A percentile compares a stretch with the other conserved stretches of the same genome.
Conservation (phyloP, 2,113 vertebrate genomes). For the Phalacrocorax pelagicus region DNA sequence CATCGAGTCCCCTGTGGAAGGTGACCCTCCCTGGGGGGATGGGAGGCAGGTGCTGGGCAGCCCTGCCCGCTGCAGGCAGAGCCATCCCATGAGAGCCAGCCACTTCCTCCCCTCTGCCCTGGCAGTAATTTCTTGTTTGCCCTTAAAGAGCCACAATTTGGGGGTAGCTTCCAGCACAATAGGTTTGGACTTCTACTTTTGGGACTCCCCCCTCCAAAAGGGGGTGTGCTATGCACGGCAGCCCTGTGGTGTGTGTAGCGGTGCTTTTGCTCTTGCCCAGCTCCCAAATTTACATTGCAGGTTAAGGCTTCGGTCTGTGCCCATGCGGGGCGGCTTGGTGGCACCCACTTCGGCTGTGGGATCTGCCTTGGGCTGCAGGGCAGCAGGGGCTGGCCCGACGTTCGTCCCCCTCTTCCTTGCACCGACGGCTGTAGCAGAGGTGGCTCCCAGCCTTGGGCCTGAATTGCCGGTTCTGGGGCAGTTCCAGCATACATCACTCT, state of each 20-base stretch:
- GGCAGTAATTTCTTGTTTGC: neutral
- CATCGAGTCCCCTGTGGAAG: neutral
- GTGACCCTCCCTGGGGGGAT: neutral
- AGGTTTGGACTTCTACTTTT: neutral
- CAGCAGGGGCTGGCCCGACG: neutral
- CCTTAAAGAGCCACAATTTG: neutral
- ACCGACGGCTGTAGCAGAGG: fast-evolving
- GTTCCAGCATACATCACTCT: neutral
- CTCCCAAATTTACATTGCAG: neutral
- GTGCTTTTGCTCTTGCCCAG: neutral
- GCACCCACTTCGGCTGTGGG: no score
- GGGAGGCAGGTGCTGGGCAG: neutral
- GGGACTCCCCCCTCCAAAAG: neutral
- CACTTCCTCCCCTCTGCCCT: neutral
- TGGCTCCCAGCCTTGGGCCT: neutral
- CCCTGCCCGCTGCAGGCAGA: neutral
- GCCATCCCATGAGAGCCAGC: neutral
- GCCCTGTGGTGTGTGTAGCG: neutral
- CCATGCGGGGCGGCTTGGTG: neutral
- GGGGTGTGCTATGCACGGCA: neutral
- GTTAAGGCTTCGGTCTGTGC: neutral
- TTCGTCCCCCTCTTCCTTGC: neutral
- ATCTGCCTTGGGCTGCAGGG: neutral
- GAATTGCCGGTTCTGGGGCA: neutral
- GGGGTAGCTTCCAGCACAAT: neutral